These are phyloP conservation scores for Glossophaga mutica DNA, from an alignment of 2,797 vertebrate genomes.

Conservation along the genomic window DNA sequence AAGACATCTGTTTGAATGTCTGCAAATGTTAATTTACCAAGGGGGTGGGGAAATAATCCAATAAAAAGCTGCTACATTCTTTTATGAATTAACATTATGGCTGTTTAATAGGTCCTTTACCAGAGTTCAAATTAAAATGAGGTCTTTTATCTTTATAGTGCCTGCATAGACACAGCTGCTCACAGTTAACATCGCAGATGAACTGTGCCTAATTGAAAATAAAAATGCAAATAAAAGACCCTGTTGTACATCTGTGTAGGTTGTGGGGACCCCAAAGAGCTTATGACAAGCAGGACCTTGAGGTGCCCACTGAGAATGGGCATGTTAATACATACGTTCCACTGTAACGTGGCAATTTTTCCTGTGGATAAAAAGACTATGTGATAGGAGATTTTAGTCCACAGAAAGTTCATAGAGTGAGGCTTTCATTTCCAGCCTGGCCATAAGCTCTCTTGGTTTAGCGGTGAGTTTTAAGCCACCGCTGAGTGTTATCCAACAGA, in stretches of 20 bases:
- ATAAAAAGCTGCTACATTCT: conserved; percentile 84
- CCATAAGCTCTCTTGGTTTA: background rate
- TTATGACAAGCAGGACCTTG: conserved; percentile 66
- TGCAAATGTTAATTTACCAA: conserved; percentile 85
- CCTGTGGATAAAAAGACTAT: conserved; percentile 5
- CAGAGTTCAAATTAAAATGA: conserved; percentile 86
- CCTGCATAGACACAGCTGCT: conserved; percentile 82
- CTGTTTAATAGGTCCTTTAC: conserved; percentile 85
- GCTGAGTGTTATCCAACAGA: background rate
- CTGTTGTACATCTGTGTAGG: conserved; percentile 77
- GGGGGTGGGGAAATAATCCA: conserved; percentile 75
- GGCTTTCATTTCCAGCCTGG: background rate
- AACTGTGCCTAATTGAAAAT: conserved; percentile 86
- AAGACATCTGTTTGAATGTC: conserved; percentile 87
- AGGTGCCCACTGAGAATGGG: conserved; percentile 38
- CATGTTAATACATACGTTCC: background rate
- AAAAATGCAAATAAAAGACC: conserved; percentile 86
- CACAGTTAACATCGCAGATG: conserved; percentile 83
- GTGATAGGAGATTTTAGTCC: background rate
- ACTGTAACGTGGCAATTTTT: conserved; percentile 50
- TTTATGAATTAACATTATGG: conserved; percentile 87
- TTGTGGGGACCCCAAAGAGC: conserved; percentile 39
- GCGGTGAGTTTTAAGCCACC: conserved; percentile 18
- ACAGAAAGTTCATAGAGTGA: background rate
- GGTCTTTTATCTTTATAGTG: conserved; percentile 86